Evolutionary conservation across 2,797 vertebrate species (phyloP), one percentile per base, ranked within the genome.

Genomic region (Acrossocheilus wenchowensis): DNA sequence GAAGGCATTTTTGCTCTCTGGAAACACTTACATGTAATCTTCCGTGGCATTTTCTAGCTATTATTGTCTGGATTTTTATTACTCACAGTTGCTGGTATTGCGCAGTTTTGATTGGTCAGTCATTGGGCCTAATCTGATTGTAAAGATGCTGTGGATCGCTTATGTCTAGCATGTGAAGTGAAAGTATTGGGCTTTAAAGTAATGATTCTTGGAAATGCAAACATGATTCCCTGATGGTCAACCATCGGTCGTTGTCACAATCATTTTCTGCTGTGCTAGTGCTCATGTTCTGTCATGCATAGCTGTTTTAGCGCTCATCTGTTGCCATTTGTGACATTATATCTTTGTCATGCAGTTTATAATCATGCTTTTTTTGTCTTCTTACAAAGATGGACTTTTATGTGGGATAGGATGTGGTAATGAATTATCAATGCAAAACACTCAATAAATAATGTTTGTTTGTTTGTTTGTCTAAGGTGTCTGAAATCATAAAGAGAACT

Each of bases 161-260:
- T 83, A 45, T 10, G 43, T 45, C 43, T 30, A 82, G 78, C 68
- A 87, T 62, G 60, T 52, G 85, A 71, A 68, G 57, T 69, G 30
- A 88, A 85, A 78, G 82, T 30, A 54, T 82, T 62, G 79, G 71
- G 39, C 72, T 54, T 71, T 45, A 82, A 82, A 89, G 81, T 82
- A 83, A 87, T 69, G 68, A 84, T 89, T 89, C 87, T 86, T 79
- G 78, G 86, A 87, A 89, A 87, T 75, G 64, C 50, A 81, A 83
- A 66, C 77, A 88, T 77, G 50, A 80, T 73, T 34, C 79, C 86
- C 68, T 72, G 64, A 41, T 68, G 77, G 10, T 73, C 21, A 43
- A 41, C 45, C 64, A 64, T 66, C 64, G 48, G 34, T 48, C 11
- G 21, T 75, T 23, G 23, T 77, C 81, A 83, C 41, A 75, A 4